Evolutionary conservation across 1,140 invertebrate genomes (phyloP).

Genomic region (Semibalanus balanoides): DNA sequence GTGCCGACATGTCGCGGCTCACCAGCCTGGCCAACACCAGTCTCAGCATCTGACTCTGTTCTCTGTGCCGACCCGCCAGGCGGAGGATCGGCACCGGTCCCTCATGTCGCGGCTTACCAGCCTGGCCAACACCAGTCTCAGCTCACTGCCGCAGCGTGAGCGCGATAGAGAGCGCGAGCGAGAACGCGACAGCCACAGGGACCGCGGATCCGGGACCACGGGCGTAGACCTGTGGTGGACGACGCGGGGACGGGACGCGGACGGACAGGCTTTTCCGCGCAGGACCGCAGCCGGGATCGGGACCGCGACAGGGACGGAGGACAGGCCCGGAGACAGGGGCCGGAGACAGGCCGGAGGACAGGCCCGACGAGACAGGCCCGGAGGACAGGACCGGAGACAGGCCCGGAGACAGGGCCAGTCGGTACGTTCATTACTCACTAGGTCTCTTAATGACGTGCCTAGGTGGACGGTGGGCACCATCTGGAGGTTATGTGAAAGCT

Average conservation of each 20-base stretch:
- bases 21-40: slow-evolving; percentile 12
- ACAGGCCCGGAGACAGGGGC: too few relatives aligned
- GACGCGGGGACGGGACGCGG: slow-evolving; percentile 16
- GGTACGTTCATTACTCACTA: too few relatives aligned
- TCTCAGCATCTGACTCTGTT: neutral
- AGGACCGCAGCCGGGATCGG: slow-evolving; percentile 12
- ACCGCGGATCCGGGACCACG: slow-evolving; percentile 16
- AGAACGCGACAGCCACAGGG: slow-evolving; percentile 14
- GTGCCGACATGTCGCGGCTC: slow-evolving; percentile 7
- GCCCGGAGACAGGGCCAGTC: too few relatives aligned
- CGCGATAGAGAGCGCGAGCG: slow-evolving; percentile 17
- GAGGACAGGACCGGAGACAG: too few relatives aligned
- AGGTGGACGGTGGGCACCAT: too few relatives aligned
- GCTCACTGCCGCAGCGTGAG: neutral
- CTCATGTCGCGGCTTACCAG: slow-evolving; percentile 9
- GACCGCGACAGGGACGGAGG: neutral
- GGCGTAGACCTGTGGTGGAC: slow-evolving; percentile 17
- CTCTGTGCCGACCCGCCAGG: slow-evolving; percentile 15
- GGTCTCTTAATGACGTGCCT: too few relatives aligned
- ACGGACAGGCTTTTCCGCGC: too few relatives aligned
- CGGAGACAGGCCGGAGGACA: too few relatives aligned
- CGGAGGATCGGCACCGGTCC: slow-evolving; percentile 24
- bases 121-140: neutral
- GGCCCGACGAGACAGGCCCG: neutral
- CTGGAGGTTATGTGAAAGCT: too few relatives aligned